phyloP scores from a whole-genome alignment of 2,888 invertebrate genomes.

The Ischnus inquisitorius region DNA sequence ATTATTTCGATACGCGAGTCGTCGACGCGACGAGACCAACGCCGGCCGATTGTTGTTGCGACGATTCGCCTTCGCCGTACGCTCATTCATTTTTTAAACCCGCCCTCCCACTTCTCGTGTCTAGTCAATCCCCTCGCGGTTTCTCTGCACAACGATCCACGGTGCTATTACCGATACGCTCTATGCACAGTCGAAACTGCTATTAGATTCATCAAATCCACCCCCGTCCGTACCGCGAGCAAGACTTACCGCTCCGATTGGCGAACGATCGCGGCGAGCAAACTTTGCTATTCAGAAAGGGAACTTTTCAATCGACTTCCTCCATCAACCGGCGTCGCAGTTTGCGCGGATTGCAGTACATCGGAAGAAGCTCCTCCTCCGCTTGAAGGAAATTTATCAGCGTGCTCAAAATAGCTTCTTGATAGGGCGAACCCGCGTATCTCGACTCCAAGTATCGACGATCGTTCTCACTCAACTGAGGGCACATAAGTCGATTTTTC shows the following conservation, averaged over 20 bases:
- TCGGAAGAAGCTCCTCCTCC: constrained; percentile 74
- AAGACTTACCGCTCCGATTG: constrained; percentile 13
- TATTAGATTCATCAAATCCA: constrained; percentile 10
- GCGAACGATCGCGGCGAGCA: constrained; percentile 1
- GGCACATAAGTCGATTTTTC: neutral
- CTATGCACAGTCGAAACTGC: neutral
- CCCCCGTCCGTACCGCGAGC: neutral
- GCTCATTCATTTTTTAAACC: constrained; percentile 60
- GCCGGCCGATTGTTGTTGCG: constrained; percentile 29
- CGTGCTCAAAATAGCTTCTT: constrained; percentile 72
- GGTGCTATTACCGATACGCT: constrained; percentile 30
- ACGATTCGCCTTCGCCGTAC: constrained; percentile 49
- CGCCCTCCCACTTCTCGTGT: constrained; percentile 18
- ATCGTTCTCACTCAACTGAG: constrained; percentile 73
- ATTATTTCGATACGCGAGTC: constrained; percentile 17
- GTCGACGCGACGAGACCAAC: constrained; percentile 31
- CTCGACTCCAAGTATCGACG: constrained; percentile 68
- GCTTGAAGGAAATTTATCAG: constrained; percentile 75
- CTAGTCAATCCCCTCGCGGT: constrained; percentile 33
- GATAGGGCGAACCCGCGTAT: constrained; percentile 74
- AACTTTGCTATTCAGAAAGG: constrained; percentile 35
- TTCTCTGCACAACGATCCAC: constrained; percentile 10
- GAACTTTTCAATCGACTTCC: constrained; percentile 53
- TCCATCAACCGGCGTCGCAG: constrained; percentile 60
- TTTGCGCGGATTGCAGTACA: constrained; percentile 75